A percentile compares a stretch with the other conserved stretches of the same genome.
phyloP scores from a whole-genome alignment of 2,888 invertebrate genomes.

The Cryptophagus acutangulus region DNA sequence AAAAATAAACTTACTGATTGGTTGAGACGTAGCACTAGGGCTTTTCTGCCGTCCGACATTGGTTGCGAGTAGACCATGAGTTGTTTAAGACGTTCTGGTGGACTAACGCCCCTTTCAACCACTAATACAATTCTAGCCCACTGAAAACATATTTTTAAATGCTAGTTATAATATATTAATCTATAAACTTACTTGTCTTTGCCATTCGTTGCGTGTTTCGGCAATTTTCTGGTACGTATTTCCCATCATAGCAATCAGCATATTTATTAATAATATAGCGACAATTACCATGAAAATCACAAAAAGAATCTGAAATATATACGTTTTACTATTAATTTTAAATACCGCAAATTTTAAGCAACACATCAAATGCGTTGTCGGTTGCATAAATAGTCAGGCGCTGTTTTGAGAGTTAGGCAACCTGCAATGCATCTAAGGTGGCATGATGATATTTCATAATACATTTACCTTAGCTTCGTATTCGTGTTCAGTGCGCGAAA shows the following conservation, averaged over 20 bases:
- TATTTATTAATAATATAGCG: constrained; percentile 90
- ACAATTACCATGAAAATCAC: constrained; percentile 98
- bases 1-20: constrained; percentile 68
- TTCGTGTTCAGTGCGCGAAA: constrained; percentile 84
- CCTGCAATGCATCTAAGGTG: too few relatives aligned
- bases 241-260: constrained; percentile 99
- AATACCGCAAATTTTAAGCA: not conserved
- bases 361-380: not conserved
- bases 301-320: constrained; percentile 74
- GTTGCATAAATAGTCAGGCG: constrained; percentile 2
- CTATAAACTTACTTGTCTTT: constrained; percentile 69
- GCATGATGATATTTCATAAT: not conserved
- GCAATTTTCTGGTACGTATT: constrained; percentile 98
- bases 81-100: constrained; percentile 77
- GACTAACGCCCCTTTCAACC: constrained; percentile 93
- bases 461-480: constrained; percentile 74
- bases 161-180: too few relatives aligned
- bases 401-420: not conserved
- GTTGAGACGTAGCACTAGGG: constrained; percentile 80
- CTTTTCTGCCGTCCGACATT: constrained; percentile 82
- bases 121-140: constrained; percentile 98
- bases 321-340: too few relatives aligned
- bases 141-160: too few relatives aligned
- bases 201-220: constrained; percentile 97
- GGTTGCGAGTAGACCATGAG: constrained; percentile 91